phyloP scores from a whole-genome alignment of 2,797 vertebrate species.

The Erpetoichthys calabaricus region DNA sequence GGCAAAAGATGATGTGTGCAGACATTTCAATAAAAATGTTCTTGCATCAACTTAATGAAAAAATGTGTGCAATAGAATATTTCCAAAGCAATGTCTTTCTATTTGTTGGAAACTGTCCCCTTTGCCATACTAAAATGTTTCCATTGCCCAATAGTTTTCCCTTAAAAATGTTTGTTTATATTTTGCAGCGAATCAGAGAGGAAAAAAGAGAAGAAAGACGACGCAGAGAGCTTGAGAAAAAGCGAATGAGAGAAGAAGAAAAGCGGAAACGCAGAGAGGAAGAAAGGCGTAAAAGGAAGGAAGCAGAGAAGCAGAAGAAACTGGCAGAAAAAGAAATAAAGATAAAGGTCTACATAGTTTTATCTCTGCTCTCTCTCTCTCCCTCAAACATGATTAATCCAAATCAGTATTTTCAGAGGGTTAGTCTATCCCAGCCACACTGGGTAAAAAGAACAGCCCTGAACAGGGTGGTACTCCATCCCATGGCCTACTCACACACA shows the following conservation, averaged over 20 bases:
- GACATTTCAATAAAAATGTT: too few species aligned
- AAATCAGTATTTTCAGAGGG: background rate
- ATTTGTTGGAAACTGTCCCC: too few species aligned
- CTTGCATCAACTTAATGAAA: too few species aligned
- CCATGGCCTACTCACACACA: too few species aligned
- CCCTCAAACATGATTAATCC: constrained; percentile 6
- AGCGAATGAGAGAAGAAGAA: constrained; percentile 82
- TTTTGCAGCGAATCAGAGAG: constrained; percentile 79
- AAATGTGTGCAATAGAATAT: too few species aligned
- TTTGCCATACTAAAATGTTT: too few species aligned
- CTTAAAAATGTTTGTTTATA: background rate
- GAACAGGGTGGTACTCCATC: too few species aligned
- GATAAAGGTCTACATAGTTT: constrained; percentile 61
- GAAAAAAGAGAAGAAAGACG: constrained; percentile 90
- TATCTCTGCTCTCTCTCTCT: background rate
- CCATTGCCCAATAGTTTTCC: too few species aligned
- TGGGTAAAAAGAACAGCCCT: too few species aligned
- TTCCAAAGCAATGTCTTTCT: too few species aligned
- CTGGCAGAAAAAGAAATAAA: constrained; percentile 81
- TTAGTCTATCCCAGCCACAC: too few species aligned
- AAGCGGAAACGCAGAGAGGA: constrained; percentile 85
- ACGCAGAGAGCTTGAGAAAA: constrained; percentile 81
- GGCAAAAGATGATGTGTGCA: too few species aligned
- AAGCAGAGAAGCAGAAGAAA: constrained; percentile 80
- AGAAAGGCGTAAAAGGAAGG: constrained; percentile 78